phyloP scores from a whole-genome alignment of 2,797 vertebrate genomes.

The Rhynchotus rufescens region DNA sequence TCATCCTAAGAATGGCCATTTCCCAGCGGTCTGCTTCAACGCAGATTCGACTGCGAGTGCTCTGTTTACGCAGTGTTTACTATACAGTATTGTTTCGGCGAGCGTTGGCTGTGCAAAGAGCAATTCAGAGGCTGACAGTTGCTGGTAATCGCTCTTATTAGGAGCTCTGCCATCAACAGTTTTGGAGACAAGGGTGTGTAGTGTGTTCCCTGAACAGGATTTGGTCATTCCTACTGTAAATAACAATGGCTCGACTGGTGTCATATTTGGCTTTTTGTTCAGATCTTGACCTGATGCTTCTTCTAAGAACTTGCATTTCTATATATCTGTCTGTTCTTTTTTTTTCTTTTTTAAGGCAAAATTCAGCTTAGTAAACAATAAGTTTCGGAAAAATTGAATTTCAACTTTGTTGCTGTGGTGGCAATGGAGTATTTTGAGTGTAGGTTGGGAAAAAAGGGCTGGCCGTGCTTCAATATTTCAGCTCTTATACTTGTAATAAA shows the following conservation, averaged over 20 bases:
- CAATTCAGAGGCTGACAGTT: neutral
- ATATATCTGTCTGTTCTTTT: too few species aligned
- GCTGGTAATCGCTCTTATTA: neutral
- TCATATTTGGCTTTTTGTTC: neutral
- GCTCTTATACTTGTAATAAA: neutral
- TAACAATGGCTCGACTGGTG: neutral
- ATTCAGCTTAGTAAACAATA: neutral
- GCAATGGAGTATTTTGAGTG: rapidly evolving
- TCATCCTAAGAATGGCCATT: neutral
- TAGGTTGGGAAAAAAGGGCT: neutral
- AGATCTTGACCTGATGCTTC: neutral
- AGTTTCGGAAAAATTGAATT: neutral
- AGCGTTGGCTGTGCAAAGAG: neutral
- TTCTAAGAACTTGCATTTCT: neutral
- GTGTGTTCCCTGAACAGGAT: neutral
- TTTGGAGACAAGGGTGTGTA: neutral
- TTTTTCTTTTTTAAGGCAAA: neutral
- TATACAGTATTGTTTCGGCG: neutral
- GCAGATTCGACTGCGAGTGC: neutral
- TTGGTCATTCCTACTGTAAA: neutral
- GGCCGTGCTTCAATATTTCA: neutral
- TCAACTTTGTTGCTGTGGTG: neutral
- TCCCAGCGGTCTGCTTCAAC: neutral
- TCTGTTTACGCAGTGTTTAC: neutral
- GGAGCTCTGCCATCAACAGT: rapidly evolving